Evolutionary conservation across 2,888 invertebrate genomes (phyloP), one percentile per base, ranked within the genome.

Genomic region (Hydraecia micacea): DNA sequence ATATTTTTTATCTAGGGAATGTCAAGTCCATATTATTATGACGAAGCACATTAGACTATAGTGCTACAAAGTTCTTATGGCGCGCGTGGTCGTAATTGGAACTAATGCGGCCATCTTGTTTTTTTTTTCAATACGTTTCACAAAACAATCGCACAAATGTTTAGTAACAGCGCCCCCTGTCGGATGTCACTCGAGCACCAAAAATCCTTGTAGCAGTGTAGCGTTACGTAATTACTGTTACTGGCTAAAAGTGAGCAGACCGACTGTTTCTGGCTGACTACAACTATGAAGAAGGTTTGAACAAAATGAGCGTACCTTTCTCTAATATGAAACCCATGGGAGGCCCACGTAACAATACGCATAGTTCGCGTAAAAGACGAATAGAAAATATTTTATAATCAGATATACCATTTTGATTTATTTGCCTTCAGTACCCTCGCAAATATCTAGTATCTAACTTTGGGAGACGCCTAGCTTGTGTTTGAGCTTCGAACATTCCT

Each of bases 401-500:
- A 39, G n/a, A 15, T 25, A 60, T 28, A 28, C 6, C n/a, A 68
- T 68, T 72, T 84, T 66, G 55, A 55, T 69, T 78, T 39, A 49
- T 63, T 73, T 68, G 32, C 36, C 28, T 7, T 76, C 49, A 55
- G 28, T 46, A 52, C 46, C 15, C 52, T 65, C 13, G 28, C 36
- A 71, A 86, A 71, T 32, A 52, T 21, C 60, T 66, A 36, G n/a
- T 60, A 28, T 62, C 21, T 58, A 63, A 58, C 18, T 55, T 60
- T 28, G 2, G 32, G 32, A 55, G 72, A 66, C 52, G 15, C 42
- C 49, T 60, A 65, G 55, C 52, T 78, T 69, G 15, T 39, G 67
- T 58, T 72, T 63, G 42, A 77, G 73, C 62, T 82, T 63, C 42
- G 32, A 81, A n/a, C 32, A 69, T 67, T 74, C 39, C 66, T 65